Conservation (phyloP, 2,797 vertebrate species). For the Gymnoscopelus braueri region DNA sequence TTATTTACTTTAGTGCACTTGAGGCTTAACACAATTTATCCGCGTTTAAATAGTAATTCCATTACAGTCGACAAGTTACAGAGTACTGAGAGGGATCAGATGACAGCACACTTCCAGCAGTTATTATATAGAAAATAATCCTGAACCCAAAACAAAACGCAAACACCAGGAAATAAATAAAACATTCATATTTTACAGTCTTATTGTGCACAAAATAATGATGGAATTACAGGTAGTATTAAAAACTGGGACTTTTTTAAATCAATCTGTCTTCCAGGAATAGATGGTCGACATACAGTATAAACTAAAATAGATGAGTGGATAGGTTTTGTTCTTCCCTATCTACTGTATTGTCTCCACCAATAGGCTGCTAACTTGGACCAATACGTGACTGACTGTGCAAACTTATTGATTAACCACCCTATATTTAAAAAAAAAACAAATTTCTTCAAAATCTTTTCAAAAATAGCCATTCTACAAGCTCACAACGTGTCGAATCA, state of each 20-base stretch:
- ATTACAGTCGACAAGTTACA: slow-evolving; percentile 42
- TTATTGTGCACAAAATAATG: slow-evolving; percentile 46
- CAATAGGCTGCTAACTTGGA: slow-evolving; percentile 6
- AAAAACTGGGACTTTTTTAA: slow-evolving; percentile 20
- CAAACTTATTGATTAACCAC: slow-evolving; percentile 8
- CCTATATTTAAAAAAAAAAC: too few relatives aligned
- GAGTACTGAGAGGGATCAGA: slow-evolving; percentile 38
- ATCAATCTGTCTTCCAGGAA: slow-evolving; percentile 9
- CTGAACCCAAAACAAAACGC: slow-evolving; percentile 43
- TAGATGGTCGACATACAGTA: not conserved
- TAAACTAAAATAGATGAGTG: slow-evolving; percentile 19
- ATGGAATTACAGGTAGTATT: slow-evolving; percentile 25
- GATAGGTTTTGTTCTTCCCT: not conserved
- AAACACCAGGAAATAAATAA: slow-evolving; percentile 72
- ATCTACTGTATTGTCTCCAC: not conserved
- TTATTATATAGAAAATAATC: slow-evolving; percentile 44
- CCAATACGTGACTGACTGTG: slow-evolving; percentile 20
- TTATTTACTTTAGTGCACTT: slow-evolving; percentile 55
- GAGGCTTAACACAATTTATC: slow-evolving; percentile 39
- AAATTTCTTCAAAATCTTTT: too few relatives aligned
- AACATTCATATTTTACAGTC: slow-evolving; percentile 71
- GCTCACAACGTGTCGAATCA: too few relatives aligned
- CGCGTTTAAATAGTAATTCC: slow-evolving; percentile 49
- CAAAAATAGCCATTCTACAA: too few relatives aligned
- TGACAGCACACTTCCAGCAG: slow-evolving; percentile 43